Base-by-base conservation (phyloP, 2,888 invertebrate genomes). In the Celastrina argiolus region DNA sequence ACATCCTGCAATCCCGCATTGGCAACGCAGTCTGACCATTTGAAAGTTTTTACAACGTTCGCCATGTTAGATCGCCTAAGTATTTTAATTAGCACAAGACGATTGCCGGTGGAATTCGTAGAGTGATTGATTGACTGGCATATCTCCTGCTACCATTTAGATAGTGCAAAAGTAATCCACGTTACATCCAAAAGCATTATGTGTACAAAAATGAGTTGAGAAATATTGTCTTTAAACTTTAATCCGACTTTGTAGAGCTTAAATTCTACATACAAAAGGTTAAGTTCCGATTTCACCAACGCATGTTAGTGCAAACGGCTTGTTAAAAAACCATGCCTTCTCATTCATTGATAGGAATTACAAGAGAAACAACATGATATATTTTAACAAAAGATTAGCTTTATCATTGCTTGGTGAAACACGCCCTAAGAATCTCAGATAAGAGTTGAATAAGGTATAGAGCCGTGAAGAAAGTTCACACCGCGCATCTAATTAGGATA, bases 401-500 rank as follows among this genome's bases (percentile, higher is more conserved):
- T n/a, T n/a, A n/a, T n/a, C n/a, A n/a, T n/a, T n/a, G n/a, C n/a
- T n/a, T n/a, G n/a, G n/a, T n/a, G n/a, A n/a, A n/a, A n/a, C n/a
- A n/a, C n/a, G n/a, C n/a, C n/a, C n/a, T n/a, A n/a, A 45, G 18
- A 45, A 61, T 39, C 34, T 61, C 10, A 34, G 61, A 61, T 61
- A 36, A 61, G 31, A 61, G 22, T 18, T 61, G 12, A 61, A 61
- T 36, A 14, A 6, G 39, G 36, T 36, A 36, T 36, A 36, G 26
- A 28, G 26, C 10, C 3, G 36, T 22, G 36, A 36, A 61, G 61
- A 61, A 61, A 36, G 56, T 41, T 65, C 41, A 14, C 41, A 58
- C 65, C 28, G 41, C 56, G 26, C 28, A 64, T 56, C 36, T 56
- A 41, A 58, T 39, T 39, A 26, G 61, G 61, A 39, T 61, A 36